Conservation (phyloP, 2,888 invertebrate genomes). For the Phorcus lineatus region DNA sequence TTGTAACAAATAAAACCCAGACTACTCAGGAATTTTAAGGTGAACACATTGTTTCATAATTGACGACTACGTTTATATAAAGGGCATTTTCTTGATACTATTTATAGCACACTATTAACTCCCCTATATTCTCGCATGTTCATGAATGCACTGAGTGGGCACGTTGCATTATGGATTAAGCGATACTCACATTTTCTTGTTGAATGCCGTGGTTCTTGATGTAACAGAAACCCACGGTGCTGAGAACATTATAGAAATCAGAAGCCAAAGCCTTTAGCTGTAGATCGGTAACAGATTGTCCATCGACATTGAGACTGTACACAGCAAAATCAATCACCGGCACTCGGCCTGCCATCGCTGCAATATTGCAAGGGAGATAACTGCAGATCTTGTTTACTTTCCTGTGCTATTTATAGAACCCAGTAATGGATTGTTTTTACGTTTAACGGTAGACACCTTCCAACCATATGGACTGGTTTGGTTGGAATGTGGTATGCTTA, state of each 20-base stretch:
- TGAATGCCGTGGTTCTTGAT: slow-evolving; percentile 29
- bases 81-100: too few relatives aligned
- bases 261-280: slow-evolving; percentile 9
- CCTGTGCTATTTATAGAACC: background rate
- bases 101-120: too few relatives aligned
- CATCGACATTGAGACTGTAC: background rate
- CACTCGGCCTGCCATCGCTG: background rate
- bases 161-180: background rate
- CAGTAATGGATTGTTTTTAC: background rate
- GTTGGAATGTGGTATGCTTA: too few relatives aligned
- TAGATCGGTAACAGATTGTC: background rate
- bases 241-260: slow-evolving; percentile 14
- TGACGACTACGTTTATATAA: too few relatives aligned
- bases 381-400: background rate
- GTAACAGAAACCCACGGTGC: slow-evolving; percentile 28
- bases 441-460: too few relatives aligned
- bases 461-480: too few relatives aligned
- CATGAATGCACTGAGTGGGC: too few relatives aligned
- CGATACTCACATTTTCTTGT: background rate
- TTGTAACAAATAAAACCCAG: too few relatives aligned
- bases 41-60: too few relatives aligned
- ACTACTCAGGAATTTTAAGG: too few relatives aligned
- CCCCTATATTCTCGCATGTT: too few relatives aligned
- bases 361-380: background rate
- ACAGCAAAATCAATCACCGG: slow-evolving; percentile 5